Conservation (phyloP, 1,140 invertebrate species). For the Platyura marginata region DNA sequence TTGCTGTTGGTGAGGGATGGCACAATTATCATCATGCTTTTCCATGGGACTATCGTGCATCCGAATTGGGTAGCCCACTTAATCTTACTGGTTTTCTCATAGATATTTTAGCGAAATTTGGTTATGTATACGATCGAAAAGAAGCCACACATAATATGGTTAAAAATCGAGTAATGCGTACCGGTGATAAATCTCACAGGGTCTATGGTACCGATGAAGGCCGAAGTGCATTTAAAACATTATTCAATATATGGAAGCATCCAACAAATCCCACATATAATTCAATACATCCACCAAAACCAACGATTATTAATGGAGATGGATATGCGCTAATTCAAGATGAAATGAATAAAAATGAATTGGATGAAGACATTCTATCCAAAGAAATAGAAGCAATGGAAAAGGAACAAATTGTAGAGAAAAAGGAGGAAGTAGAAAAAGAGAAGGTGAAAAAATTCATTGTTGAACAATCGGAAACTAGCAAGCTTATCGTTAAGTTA, state of each 20-base stretch:
- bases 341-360: neutral
- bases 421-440: neutral
- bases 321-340: neutral
- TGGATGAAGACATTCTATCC: neutral
- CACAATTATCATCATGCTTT: slow-evolving; percentile 54
- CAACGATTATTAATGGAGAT: slow-evolving; percentile 1
- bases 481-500: neutral
- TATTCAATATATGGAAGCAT: neutral
- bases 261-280: slow-evolving; percentile 1
- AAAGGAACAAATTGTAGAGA: neutral
- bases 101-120: slow-evolving; percentile 25
- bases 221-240: neutral
- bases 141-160: slow-evolving; percentile 27
- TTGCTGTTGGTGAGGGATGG: slow-evolving; percentile 44
- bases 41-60: slow-evolving; percentile 43
- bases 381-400: neutral
- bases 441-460: neutral
- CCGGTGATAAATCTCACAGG: slow-evolving; percentile 4
- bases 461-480: neutral
- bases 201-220: neutral
- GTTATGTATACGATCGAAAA: slow-evolving; percentile 45
- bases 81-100: slow-evolving; percentile 30
- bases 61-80: slow-evolving; percentile 31
- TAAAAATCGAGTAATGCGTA: slow-evolving; percentile 2
- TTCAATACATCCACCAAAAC: slow-evolving; percentile 1